These are phyloP conservation scores for Xyliphius kryptos DNA, from an alignment of 2,113 vertebrate species.

Conservation along the genomic window DNA sequence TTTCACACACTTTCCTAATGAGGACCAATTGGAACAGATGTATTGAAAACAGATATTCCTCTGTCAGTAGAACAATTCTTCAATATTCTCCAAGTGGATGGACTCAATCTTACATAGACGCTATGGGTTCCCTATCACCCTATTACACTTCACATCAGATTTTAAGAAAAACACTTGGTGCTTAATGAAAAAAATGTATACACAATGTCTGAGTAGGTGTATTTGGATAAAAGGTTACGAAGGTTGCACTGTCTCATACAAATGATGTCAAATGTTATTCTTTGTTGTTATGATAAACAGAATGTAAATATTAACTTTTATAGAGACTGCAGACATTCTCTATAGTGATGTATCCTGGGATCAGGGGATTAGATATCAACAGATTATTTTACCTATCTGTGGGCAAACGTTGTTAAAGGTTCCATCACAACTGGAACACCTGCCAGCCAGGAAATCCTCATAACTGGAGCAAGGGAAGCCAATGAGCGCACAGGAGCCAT, in stretches of 20 bases:
- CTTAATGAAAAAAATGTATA: too few relatives aligned
- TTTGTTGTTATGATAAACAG: too few relatives aligned
- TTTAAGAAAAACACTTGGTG: too few relatives aligned
- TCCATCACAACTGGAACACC: conserved; percentile 69
- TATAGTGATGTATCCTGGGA: background rate
- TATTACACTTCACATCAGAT: too few relatives aligned
- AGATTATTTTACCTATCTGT: conserved; percentile 69
- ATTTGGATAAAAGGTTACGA: too few relatives aligned
- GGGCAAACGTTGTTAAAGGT: conserved; percentile 73
- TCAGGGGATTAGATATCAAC: too few relatives aligned
- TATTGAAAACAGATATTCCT: conserved; percentile 57
- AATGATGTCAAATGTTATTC: too few relatives aligned
- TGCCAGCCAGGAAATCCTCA: conserved; percentile 73
- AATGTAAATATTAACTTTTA: too few relatives aligned
- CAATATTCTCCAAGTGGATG: conserved; percentile 60
- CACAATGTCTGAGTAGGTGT: too few relatives aligned
- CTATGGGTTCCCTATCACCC: conserved; percentile 48
- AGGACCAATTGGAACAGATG: too few relatives aligned
- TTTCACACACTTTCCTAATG: too few relatives aligned
- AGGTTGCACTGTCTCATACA: too few relatives aligned
- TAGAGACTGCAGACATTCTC: background rate
- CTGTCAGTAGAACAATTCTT: conserved; percentile 57
- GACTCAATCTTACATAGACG: conserved; percentile 56
- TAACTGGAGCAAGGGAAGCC: conserved; percentile 81
- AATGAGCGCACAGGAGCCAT: conserved; percentile 63